Percentiles rank a stretch among this genome's conserved stretches.
These are phyloP conservation scores for Thunnus albacares DNA, from an alignment of 2,797 vertebrate species.

Conservation along the genomic window DNA sequence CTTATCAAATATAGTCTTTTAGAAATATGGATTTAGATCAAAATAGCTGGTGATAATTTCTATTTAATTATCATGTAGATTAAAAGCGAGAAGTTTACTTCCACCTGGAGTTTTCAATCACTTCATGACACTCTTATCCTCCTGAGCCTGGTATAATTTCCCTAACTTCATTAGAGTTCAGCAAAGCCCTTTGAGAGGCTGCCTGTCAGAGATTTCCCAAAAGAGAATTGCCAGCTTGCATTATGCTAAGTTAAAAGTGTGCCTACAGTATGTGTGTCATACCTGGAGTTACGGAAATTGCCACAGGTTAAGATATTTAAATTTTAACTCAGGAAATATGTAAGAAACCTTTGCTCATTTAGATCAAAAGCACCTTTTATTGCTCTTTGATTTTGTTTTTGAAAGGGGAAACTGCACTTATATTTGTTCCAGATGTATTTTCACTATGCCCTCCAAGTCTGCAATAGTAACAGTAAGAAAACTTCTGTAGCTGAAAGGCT, in stretches of 20 bases:
- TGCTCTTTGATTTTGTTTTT: slow-evolving; percentile 2
- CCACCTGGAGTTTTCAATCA: slow-evolving; percentile 4
- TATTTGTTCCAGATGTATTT: not conserved
- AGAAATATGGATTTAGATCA: slow-evolving; percentile 1
- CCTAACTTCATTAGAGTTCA: slow-evolving; percentile 27
- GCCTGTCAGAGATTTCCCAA: slow-evolving; percentile 16
- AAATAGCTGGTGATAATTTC: not conserved
- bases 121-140: not conserved
- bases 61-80: not conserved
- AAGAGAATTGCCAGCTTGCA: slow-evolving; percentile 21
- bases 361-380: not conserved
- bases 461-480: not conserved
- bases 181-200: slow-evolving; percentile 14
- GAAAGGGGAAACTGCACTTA: not conserved
- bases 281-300: not conserved
- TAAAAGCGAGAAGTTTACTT: not conserved
- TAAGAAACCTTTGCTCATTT: not conserved
- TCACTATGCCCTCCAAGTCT: not conserved
- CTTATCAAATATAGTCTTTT: not conserved
- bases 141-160: slow-evolving; percentile 1
- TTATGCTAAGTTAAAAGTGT: not conserved
- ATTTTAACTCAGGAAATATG: not conserved
- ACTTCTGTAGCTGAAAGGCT: not conserved
- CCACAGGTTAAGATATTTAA: slow-evolving; percentile 3
- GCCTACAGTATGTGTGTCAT: not conserved